Conservation (phyloP, 2,797 vertebrate species). For the Myoxocephalus aenaeus region DNA sequence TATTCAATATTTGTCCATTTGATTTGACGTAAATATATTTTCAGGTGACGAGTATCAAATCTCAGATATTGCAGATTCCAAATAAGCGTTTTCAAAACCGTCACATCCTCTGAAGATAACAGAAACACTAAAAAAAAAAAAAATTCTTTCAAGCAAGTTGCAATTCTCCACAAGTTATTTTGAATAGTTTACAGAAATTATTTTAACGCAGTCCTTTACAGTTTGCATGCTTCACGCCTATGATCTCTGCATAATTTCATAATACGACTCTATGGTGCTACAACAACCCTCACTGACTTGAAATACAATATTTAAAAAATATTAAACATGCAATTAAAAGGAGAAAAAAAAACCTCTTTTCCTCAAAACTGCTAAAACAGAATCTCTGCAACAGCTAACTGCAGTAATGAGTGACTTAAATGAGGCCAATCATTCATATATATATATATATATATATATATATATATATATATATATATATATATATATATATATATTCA, state of each 20-base stretch:
- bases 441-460: not conserved
- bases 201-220: not conserved
- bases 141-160: not conserved
- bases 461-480: constrained; percentile 15
- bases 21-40: not conserved
- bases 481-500: constrained; percentile 41
- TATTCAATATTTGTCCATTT: not conserved
- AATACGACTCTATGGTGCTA: constrained; percentile 51
- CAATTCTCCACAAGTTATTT: not conserved
- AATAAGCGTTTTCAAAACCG: no score
- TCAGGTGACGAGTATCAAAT: not conserved
- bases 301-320: constrained; percentile 18
- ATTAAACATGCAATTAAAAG: constrained; percentile 24
- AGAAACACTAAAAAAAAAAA: not conserved
- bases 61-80: not conserved
- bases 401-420: constrained; percentile 18
- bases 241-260: constrained; percentile 7
- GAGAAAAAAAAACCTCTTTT: constrained; percentile 48
- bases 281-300: constrained; percentile 24
- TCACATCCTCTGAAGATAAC: not conserved
- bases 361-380: constrained; percentile 14
- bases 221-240: not conserved
- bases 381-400: constrained; percentile 32
- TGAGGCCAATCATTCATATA: constrained; percentile 36
- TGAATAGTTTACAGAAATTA: not conserved